Evolutionary conservation across 2,797 vertebrate species (phyloP).

Genomic region (Tauraco hartlaubi): DNA sequence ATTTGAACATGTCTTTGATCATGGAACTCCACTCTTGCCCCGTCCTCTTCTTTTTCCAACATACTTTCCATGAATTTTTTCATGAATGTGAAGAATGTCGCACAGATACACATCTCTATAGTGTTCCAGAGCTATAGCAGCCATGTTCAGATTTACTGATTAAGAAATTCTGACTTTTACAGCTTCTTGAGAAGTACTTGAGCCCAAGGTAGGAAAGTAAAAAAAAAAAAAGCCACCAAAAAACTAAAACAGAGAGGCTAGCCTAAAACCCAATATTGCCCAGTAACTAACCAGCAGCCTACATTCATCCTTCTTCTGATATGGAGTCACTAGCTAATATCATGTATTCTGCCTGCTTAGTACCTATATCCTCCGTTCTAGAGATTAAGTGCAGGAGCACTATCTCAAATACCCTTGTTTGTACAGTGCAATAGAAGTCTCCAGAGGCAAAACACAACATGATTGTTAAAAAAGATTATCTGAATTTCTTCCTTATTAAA

Average conservation of each 20-base stretch:
- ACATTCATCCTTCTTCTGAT: not conserved
- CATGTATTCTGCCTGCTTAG: not conserved
- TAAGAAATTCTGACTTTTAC: not conserved
- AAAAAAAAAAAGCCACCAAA: not conserved
- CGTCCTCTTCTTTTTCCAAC: not conserved
- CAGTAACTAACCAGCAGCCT: not conserved
- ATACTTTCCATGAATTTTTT: not conserved
- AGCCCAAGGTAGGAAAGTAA: not conserved
- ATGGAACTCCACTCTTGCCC: not conserved
- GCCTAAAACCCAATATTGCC: not conserved
- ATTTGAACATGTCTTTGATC: not conserved
- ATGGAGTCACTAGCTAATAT: not conserved
- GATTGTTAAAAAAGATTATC: not conserved
- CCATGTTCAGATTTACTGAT: not conserved
- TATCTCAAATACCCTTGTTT: not conserved
- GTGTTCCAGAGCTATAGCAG: not conserved
- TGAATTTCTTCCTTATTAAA: not conserved
- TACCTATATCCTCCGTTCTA: not conserved
- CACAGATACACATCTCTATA: not conserved
- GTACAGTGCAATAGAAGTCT: not conserved
- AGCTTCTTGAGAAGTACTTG: not conserved
- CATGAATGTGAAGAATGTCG: not conserved
- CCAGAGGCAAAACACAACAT: not conserved
- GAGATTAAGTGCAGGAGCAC: not conserved
- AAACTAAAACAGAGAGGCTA: not conserved